phyloP scores from a whole-genome alignment of 2,113 vertebrate species.

The Cyanocitta stelleri region DNA sequence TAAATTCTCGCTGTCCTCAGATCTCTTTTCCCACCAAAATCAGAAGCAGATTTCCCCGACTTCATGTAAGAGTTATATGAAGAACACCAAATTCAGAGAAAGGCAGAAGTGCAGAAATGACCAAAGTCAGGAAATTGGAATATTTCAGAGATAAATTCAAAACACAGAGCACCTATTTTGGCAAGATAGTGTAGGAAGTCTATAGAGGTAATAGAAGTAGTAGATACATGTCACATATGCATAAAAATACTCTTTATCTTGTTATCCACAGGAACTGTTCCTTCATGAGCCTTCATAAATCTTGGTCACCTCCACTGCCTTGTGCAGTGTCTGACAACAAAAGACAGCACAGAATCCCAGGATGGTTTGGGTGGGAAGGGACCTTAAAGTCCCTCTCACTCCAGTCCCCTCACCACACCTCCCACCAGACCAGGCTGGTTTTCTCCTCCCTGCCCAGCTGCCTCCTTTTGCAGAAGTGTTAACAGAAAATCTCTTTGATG shows the following conservation, averaged over 20 bases:
- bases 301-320: not conserved
- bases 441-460: not conserved
- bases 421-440: not conserved
- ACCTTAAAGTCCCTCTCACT: not conserved
- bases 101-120: not conserved
- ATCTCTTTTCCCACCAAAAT: not conserved
- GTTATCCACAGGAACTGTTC: not conserved
- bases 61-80: not conserved
- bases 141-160: not conserved
- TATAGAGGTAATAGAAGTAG: rapidly evolving
- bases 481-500: not conserved
- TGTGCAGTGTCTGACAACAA: not conserved
- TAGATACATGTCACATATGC: not conserved
- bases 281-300: not conserved
- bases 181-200: not conserved
- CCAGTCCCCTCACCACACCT: not conserved
- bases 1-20: not conserved
- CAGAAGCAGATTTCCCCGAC: not conserved
- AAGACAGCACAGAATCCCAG: not conserved
- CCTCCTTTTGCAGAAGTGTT: not conserved
- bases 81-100: not conserved
- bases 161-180: not conserved
- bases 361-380: not conserved
- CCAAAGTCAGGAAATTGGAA: not conserved
- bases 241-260: not conserved